Evolutionary conservation across 2,888 invertebrate species (phyloP), one percentile per base, ranked within the genome.

Genomic region (Dasypolia templi): DNA sequence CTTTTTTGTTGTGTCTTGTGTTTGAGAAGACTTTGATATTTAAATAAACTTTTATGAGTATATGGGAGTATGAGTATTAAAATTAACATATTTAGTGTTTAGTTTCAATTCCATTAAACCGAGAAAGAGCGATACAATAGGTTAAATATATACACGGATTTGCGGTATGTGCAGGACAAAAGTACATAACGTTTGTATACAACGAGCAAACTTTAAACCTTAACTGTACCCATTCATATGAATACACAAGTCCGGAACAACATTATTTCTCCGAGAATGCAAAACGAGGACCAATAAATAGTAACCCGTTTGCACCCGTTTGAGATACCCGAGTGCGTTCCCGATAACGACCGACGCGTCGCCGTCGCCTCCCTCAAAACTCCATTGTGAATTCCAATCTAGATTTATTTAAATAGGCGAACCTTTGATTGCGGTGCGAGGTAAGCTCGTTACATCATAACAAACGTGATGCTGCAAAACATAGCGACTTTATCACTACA

Each of bases 381-480:
- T 89, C 91, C 91, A 93, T 94, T 94, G 92, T 92, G 91, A 90
- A 92, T 95, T 92, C 92, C 91, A 91, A 92, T 93, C 93, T 92
- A 93, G 93, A 95, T 94, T 94, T 95, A 95, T 95, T 95, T 93
- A 95, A 95, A 95, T 95, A 91, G 91, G 86, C 89, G 87, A 89
- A 92, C 94, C 94, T 95, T 94, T 95, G 95, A 95, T 95, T 95
- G 95, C 94, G 89, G 88, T 85, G 88, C 87, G 89, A 89, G 90
- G 89, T 91, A 93, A 94, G 93, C 94, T 93, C 89, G 92, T 94
- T 93, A 93, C 85, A 81, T 80, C 79, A 86, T 82, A 87, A 87
- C 92, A 86, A 88, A 82, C 81, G 81, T 79, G 81, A 71, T 71
- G 77, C 79, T 86, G 75, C 88, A 75, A 59, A 71, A 46, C 62